A percentile compares a stretch with the other conserved stretches of the same genome.
Conservation (phyloP, 2,113 vertebrate species). For the Andinoacara biseriatus region DNA sequence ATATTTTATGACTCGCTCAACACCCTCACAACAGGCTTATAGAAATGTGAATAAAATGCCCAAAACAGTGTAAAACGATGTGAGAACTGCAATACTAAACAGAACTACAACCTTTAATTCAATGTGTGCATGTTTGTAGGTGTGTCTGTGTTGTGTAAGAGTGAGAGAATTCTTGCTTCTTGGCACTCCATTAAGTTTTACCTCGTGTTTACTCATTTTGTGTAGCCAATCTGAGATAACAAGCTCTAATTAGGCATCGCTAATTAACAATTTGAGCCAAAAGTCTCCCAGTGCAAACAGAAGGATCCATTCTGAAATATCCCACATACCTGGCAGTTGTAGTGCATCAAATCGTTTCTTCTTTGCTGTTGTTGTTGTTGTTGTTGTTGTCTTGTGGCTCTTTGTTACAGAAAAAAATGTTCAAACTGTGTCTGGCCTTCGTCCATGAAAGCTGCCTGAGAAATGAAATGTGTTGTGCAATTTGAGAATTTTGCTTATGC, state of each 20-base stretch:
- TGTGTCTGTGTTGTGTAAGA: conserved; percentile 10
- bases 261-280: conserved; percentile 53
- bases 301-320: conserved; percentile 21
- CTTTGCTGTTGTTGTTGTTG: conserved; percentile 5
- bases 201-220: conserved; percentile 45
- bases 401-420: background rate
- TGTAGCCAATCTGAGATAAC: conserved; percentile 40
- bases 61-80: background rate
- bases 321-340: conserved; percentile 10
- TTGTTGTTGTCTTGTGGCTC: background rate
- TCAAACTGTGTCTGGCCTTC: background rate
- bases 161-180: conserved; percentile 3
- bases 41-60: background rate
- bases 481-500: background rate
- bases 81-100: background rate
- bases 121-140: conserved; percentile 1
- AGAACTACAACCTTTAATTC: background rate
- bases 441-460: background rate
- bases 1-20: background rate
- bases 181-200: conserved; percentile 43
- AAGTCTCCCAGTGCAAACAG: conserved; percentile 26
- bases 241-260: conserved; percentile 41
- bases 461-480: background rate
- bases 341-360: conserved; percentile 17
- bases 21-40: background rate